A percentile compares a stretch with the other conserved stretches of the same genome.
Conservation (phyloP, 2,797 vertebrate species). For the Craterocephalus amniculus region DNA sequence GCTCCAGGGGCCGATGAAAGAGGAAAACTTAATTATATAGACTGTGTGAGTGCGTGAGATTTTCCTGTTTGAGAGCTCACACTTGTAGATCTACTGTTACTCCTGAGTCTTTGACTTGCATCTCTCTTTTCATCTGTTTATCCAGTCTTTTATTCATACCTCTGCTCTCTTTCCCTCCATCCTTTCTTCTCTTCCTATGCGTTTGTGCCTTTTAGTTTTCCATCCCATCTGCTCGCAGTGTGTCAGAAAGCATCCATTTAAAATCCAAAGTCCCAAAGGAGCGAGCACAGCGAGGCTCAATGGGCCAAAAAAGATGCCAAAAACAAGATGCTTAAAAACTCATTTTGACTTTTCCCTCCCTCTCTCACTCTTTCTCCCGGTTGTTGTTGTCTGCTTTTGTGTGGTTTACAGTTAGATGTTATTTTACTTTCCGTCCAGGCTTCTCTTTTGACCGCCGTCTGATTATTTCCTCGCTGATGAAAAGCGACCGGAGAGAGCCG, state of each 20-base stretch:
- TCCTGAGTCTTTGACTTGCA: conserved; percentile 13
- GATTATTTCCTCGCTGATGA: conserved; percentile 56
- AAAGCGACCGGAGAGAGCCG: conserved; percentile 23
- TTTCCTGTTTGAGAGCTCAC: background rate
- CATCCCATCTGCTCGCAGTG: conserved; percentile 60
- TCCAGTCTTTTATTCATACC: background rate
- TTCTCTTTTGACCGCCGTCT: conserved; percentile 14
- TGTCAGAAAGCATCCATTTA: conserved; percentile 66
- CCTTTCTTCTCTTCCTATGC: too few species aligned
- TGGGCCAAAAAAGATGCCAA: conserved; percentile 52
- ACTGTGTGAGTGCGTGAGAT: conserved; percentile 5
- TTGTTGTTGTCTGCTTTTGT: background rate
- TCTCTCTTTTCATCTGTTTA: conserved; percentile 4
- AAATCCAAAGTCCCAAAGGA: conserved; percentile 56
- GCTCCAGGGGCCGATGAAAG: conserved; percentile 35
- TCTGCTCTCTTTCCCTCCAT: background rate
- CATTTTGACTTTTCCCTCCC: conserved; percentile 13
- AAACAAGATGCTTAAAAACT: conserved; percentile 52
- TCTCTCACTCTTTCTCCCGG: background rate
- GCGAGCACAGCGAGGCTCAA: conserved; percentile 37
- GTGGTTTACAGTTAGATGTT: conserved; percentile 22
- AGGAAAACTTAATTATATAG: conserved; percentile 39
- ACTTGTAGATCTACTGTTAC: background rate
- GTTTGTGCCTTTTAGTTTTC: conserved; percentile 50
- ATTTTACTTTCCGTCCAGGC: background rate